Evolutionary conservation across 2,113 vertebrate species (phyloP), one percentile per base, ranked within the genome.

Genomic region (Silurus glanis): DNA sequence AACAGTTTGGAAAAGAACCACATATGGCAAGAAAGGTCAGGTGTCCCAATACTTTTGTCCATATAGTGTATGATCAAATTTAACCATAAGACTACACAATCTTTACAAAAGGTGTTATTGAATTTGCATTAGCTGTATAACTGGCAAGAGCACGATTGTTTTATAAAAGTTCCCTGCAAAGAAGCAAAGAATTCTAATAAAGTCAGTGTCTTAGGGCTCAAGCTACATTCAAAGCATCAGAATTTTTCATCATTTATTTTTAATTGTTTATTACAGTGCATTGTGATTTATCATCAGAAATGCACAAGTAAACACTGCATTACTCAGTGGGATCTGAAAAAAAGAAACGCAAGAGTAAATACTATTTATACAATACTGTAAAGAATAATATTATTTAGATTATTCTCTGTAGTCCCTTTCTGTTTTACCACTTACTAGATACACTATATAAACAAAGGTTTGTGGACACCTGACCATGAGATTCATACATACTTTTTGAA

Each of bases 141-240:
- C 5, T 21, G 28, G 3, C 28, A 37, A n/a, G 23, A 56, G 6
- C 6, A 56, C 13, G 9, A 55, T 21, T 21, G 51, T 55, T 78
- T 55, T n/a, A 28, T 78, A 28, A 78, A 78, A 1, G 7, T 67
- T 67, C n/a, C n/a, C 12, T 16, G 9, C 47, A 45, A 17, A 7
- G 3, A 28, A 82, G 58, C 82, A 82, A 81, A 86, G 83, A 71
- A 84, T 17, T 2, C 28, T 69, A 90, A 45, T 56, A 83, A 89
- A 92, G 76, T 37, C 12, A 19, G 45, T 19, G 0, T 64, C 25
- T 47, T 37, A 12, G 49, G 55, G n/a, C n/a, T 58, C 17, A 16
- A 37, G n/a, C 9, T 37, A 23, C 9, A 28, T 56, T 69, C 45
- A 67, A 14, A 64, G 9, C 80, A n/a, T 66, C 21, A 80, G 56